Percentiles rank a stretch among this genome's conserved stretches.
Evolutionary conservation across 2,113 vertebrate genomes (phyloP).

Genomic region (Accipiter cooperii): DNA sequence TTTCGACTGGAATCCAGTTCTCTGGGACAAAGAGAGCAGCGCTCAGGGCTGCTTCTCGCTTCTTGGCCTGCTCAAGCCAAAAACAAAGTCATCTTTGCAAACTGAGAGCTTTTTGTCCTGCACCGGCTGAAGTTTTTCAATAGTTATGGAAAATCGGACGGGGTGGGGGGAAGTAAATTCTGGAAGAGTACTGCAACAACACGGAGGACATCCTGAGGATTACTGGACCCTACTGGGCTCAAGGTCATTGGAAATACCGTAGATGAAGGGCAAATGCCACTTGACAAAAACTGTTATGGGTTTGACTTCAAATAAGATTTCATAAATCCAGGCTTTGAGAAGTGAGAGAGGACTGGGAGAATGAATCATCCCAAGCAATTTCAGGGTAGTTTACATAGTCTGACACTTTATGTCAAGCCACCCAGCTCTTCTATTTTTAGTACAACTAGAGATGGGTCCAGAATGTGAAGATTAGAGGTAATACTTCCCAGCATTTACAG

Average conservation of each 20-base stretch:
- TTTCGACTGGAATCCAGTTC: background rate
- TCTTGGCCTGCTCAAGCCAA: background rate
- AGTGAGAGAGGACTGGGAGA: background rate
- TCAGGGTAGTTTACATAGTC: slow-evolving; percentile 14
- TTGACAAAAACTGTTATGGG: background rate
- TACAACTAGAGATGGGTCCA: background rate
- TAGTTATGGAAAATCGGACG: background rate
- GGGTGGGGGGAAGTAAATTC: background rate
- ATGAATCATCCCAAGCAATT: slow-evolving; percentile 27
- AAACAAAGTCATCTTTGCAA: background rate
- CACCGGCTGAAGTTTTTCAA: background rate
- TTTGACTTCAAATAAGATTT: slow-evolving; percentile 17
- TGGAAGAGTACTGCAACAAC: background rate
- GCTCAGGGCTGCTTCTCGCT: background rate
- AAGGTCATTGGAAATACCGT: background rate
- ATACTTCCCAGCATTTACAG: background rate
- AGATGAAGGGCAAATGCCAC: background rate
- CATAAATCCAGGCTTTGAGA: background rate
- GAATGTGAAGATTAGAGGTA: background rate
- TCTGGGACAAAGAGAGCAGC: background rate
- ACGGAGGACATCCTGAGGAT: background rate
- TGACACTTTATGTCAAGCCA: background rate
- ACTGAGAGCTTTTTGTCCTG: background rate
- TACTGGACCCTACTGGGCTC: background rate
- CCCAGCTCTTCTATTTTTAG: background rate